These are phyloP conservation scores for Muscidifurax raptorellus DNA, from an alignment of 1,140 invertebrate species.

Conservation along the genomic window DNA sequence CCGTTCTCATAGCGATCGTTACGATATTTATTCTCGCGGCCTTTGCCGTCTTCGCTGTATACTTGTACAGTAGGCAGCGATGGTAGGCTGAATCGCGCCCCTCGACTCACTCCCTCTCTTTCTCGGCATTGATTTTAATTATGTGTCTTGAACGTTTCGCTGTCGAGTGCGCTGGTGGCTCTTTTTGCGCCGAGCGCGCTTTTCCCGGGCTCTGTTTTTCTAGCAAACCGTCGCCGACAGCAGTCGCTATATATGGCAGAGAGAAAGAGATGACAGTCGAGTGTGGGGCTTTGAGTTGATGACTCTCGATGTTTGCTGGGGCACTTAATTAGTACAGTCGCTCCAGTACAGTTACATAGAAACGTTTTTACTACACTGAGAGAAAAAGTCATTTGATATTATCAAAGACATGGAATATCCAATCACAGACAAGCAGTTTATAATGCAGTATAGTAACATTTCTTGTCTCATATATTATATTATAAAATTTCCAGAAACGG, in stretches of 20 bases:
- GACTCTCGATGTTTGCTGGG: neutral
- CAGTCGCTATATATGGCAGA: neutral
- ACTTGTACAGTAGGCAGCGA: neutral
- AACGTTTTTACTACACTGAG: neutral
- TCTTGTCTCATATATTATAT: too few relatives aligned
- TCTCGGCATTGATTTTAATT: conserved; percentile 43
- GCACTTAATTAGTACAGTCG: neutral
- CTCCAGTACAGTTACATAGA: too few relatives aligned
- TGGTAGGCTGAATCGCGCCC: neutral
- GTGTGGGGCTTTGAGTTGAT: neutral
- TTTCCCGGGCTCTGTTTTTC: neutral
- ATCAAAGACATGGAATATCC: too few relatives aligned
- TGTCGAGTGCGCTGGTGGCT: neutral
- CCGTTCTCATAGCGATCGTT: conserved; percentile 45
- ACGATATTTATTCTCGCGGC: conserved; percentile 46
- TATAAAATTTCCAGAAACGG: too few relatives aligned
- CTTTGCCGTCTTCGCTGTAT: neutral
- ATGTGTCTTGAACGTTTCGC: conserved; percentile 12
- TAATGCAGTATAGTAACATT: too few relatives aligned
- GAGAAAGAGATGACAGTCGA: neutral
- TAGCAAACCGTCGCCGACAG: neutral
- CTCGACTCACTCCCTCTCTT: conserved; percentile 19
- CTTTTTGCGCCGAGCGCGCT: neutral
- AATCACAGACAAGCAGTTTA: too few relatives aligned
- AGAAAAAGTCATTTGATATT: too few relatives aligned